phyloP scores from a whole-genome alignment of 2,888 invertebrate species.

The Heliconius ismenius region DNA sequence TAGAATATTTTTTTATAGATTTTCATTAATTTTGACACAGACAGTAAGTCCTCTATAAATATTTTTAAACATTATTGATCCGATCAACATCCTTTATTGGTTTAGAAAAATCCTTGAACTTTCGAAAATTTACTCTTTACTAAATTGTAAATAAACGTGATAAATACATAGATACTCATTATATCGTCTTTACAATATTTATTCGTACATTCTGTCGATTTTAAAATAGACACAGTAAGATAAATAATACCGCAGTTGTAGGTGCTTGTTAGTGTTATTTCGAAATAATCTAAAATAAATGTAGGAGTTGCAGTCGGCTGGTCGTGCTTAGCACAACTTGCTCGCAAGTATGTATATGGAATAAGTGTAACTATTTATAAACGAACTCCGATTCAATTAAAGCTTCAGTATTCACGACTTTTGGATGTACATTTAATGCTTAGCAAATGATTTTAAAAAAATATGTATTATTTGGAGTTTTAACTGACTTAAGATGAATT shows the following conservation, averaged over 20 bases:
- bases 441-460: not conserved
- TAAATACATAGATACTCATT: not conserved
- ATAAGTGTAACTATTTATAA: conserved; percentile 74
- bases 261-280: conserved; percentile 29
- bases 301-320: conserved; percentile 43
- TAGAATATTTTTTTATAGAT: no score
- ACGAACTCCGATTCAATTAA: conserved; percentile 67
- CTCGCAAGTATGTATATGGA: conserved; percentile 55
- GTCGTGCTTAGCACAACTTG: conserved; percentile 58
- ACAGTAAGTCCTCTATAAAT: no score
- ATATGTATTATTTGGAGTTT: not conserved
- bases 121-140: not conserved
- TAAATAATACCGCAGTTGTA: conserved; percentile 12
- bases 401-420: conserved; percentile 48
- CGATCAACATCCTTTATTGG: no score
- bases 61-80: no score
- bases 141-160: not conserved
- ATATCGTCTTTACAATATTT: not conserved
- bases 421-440: not conserved
- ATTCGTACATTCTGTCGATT: not conserved
- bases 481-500: no score
- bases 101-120: not conserved
- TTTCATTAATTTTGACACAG: no score
- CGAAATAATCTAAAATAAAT: conserved; percentile 38
- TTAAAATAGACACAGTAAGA: conserved; percentile 12